These are phyloP conservation scores for Antheraea yamamai DNA, from an alignment of 2,888 invertebrate species.

Conservation along the genomic window DNA sequence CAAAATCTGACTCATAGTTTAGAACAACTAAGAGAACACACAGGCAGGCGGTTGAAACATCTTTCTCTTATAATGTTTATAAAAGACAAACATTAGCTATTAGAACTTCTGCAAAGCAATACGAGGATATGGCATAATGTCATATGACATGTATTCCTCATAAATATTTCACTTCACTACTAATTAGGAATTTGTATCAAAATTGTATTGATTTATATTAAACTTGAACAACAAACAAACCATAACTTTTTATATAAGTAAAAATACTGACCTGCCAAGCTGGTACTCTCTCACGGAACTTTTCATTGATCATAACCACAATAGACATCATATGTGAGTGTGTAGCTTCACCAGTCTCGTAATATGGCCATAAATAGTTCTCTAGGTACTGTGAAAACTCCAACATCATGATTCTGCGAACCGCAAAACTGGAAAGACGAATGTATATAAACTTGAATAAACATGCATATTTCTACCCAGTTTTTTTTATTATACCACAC, in stretches of 20 bases:
- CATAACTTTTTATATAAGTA: no score
- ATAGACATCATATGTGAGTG: constrained; percentile 97
- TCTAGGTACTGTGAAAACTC: constrained; percentile 99
- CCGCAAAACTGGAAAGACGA: constrained; percentile 83
- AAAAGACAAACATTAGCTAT: background rate
- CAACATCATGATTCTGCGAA: constrained; percentile 95
- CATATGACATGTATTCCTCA: background rate
- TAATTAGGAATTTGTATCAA: background rate
- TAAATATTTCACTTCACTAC: background rate
- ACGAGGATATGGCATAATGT: background rate
- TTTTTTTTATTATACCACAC: no score
- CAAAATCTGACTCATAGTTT: no score
- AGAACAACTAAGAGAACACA: no score
- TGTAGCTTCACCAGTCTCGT: constrained; percentile 86
- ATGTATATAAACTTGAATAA: background rate
- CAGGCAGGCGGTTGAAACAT: no score
- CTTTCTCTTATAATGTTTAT: no score
- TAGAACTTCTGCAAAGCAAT: background rate
- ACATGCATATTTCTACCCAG: no score
- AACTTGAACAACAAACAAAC: background rate
- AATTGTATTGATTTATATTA: background rate
- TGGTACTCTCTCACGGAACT: constrained; percentile 97
- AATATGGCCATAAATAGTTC: constrained; percentile 98
- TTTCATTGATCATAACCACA: constrained; percentile 99
- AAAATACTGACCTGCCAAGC: constrained; percentile 91